Evolutionary conservation across 2,888 invertebrate genomes (phyloP).

Genomic region (Aporophyla lueneburgensis): DNA sequence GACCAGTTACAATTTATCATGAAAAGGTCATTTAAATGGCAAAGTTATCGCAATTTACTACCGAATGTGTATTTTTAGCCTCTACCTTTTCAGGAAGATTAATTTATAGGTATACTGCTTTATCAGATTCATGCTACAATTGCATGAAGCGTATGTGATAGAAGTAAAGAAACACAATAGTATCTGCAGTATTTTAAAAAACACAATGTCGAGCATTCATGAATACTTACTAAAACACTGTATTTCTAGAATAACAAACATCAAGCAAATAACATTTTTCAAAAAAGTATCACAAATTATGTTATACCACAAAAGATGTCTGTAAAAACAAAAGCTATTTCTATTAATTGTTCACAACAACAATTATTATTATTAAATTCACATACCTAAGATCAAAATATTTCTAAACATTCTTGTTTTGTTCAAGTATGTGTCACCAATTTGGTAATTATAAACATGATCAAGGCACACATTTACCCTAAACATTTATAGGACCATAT

Average conservation of each 20-base stretch:
- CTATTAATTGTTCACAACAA: background rate
- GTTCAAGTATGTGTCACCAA: slow-evolving; percentile 2
- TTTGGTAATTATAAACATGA: slow-evolving; percentile 5
- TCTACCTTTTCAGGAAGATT: background rate
- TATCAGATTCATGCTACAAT: background rate
- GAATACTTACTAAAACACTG: slow-evolving; percentile 20
- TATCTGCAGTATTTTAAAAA: slow-evolving; percentile 10
- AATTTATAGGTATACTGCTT: background rate
- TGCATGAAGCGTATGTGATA: background rate
- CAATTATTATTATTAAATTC: background rate
- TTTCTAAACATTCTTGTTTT: background rate
- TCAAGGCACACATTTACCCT: background rate
- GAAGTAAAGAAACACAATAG: slow-evolving; percentile 1
- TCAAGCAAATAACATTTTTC: background rate
- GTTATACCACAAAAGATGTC: background rate
- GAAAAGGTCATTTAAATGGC: slow-evolving; percentile 14
- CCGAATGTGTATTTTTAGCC: background rate
- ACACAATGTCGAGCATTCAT: slow-evolving; percentile 20
- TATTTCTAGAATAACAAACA: slow-evolving; percentile 18
- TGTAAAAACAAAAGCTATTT: background rate
- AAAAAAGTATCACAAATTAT: background rate
- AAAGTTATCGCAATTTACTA: background rate
- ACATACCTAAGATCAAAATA: background rate
- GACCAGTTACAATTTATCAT: slow-evolving; percentile 13
- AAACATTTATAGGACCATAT: background rate